Conservation (phyloP, 2,113 vertebrate species). For the Nansenia antarctica region DNA sequence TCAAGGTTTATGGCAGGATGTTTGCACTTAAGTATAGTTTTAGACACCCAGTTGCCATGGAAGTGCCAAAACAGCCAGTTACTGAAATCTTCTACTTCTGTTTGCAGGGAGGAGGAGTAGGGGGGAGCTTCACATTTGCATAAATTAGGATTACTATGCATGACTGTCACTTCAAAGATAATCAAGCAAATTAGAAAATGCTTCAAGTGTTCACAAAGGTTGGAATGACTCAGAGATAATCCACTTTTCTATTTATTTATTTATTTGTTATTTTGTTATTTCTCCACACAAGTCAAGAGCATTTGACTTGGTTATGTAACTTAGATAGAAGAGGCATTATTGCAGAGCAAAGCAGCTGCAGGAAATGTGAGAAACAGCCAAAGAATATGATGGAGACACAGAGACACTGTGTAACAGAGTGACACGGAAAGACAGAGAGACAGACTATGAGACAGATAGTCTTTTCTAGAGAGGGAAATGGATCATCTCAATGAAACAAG, state of each 20-base stretch:
- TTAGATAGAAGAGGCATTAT: neutral
- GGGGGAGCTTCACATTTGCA: constrained; percentile 46
- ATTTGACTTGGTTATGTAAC: constrained; percentile 43
- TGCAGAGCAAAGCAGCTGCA: constrained; percentile 15
- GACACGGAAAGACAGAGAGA: constrained; percentile 47
- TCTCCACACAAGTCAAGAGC: constrained; percentile 26
- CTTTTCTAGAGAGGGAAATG: constrained; percentile 50
- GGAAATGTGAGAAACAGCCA: constrained; percentile 1
- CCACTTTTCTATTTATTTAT: constrained; percentile 40
- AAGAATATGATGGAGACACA: neutral
- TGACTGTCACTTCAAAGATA: constrained; percentile 68
- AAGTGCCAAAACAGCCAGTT: constrained; percentile 35
- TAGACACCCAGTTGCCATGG: constrained; percentile 17
- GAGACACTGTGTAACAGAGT: neutral
- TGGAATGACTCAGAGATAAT: constrained; percentile 62
- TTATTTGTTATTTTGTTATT: constrained; percentile 33
- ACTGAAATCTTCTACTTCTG: constrained; percentile 41
- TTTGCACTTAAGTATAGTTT: constrained; percentile 21
- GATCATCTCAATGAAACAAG: constrained; percentile 37
- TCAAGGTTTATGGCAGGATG: no score
- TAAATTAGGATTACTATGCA: constrained; percentile 65
- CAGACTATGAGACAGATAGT: no score
- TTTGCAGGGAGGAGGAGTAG: constrained; percentile 27
- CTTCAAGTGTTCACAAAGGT: constrained; percentile 51
- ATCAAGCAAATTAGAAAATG: constrained; percentile 65